These are phyloP conservation scores for Chascanopsetta lugubris DNA, from an alignment of 2,113 vertebrate species.

Conservation along the genomic window DNA sequence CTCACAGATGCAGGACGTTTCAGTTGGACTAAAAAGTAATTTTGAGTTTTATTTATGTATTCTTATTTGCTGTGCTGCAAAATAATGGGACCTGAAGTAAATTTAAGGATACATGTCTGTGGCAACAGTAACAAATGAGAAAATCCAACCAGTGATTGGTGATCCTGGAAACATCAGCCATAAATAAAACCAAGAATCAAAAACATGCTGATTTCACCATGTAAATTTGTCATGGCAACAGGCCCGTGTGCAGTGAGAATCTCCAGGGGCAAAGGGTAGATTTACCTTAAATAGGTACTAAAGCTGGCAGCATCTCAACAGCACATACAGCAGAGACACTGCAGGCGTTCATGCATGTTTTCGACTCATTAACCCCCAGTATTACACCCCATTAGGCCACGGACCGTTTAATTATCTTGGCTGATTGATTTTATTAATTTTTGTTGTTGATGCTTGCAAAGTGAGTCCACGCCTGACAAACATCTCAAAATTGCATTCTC, in stretches of 20 bases:
- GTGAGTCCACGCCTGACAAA: slow-evolving; percentile 4
- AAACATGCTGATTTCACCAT: slow-evolving; percentile 13
- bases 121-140: slow-evolving; percentile 1
- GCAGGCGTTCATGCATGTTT: not conserved
- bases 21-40: slow-evolving; percentile 15
- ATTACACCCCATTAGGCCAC: not conserved
- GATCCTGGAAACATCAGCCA: not conserved
- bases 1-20: slow-evolving; percentile 15
- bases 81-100: not conserved
- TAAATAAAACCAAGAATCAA: slow-evolving; percentile 16
- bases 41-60: slow-evolving; percentile 8
- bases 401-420: slow-evolving; percentile 4
- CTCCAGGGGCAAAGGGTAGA: slow-evolving; percentile 48
- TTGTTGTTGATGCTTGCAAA: slow-evolving; percentile 28
- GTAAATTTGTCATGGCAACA: slow-evolving; percentile 40
- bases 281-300: slow-evolving; percentile 33
- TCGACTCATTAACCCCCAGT: not conserved
- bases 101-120: slow-evolving; percentile 17
- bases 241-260: slow-evolving; percentile 40
- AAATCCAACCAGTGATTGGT: not conserved
- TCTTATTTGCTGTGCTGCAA: slow-evolving; percentile 9
- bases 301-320: slow-evolving; percentile 24
- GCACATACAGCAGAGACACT: slow-evolving; percentile 2
- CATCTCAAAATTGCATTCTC: slow-evolving; percentile 6
- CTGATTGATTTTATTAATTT: slow-evolving; percentile 5